A percentile compares a stretch with the other conserved stretches of the same genome.
Evolutionary conservation across 35 echinoderm and acorn worm species (phyloP).

Genomic region (Strongylocentrotus purpuratus): DNA sequence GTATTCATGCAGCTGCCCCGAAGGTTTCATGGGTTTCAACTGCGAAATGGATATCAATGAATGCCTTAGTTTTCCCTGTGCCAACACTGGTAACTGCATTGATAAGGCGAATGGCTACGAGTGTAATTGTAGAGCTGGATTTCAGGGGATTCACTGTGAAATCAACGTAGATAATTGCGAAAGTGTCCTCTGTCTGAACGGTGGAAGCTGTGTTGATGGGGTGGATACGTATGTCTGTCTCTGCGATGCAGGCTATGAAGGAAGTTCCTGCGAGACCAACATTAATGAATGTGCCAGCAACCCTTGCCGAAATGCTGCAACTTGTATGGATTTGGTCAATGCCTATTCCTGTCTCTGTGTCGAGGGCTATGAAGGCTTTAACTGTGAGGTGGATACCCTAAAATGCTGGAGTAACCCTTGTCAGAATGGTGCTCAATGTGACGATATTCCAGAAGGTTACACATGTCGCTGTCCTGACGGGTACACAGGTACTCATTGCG

Average conservation of each 20-base stretch:
- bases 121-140: constrained; percentile 38
- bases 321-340: constrained; percentile 57
- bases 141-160: constrained; percentile 38
- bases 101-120: not conserved
- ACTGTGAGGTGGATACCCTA: constrained; percentile 48
- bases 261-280: constrained; percentile 48
- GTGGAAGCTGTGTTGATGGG: constrained; percentile 52
- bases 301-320: constrained; percentile 70
- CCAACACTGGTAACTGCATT: constrained; percentile 54
- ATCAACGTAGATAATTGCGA: constrained; percentile 7
- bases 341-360: constrained; percentile 55
- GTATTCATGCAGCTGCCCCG: constrained; percentile 54
- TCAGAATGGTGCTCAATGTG: constrained; percentile 69
- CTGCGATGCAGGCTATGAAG: constrained; percentile 53
- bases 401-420: constrained; percentile 80
- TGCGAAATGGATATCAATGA: constrained; percentile 79
- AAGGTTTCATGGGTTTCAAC: constrained; percentile 68
- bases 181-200: constrained; percentile 39
- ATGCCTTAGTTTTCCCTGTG: constrained; percentile 58
- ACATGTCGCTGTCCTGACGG: constrained; percentile 63
- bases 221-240: constrained; percentile 57
- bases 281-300: constrained; percentile 60
- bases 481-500: constrained; percentile 69
- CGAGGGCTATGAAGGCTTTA: constrained; percentile 48
- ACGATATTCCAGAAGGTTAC: constrained; percentile 58